A percentile compares a stretch with the other conserved stretches of the same genome.
phyloP scores from a whole-genome alignment of 2,888 invertebrate genomes.

The Drosophila planitibia region DNA sequence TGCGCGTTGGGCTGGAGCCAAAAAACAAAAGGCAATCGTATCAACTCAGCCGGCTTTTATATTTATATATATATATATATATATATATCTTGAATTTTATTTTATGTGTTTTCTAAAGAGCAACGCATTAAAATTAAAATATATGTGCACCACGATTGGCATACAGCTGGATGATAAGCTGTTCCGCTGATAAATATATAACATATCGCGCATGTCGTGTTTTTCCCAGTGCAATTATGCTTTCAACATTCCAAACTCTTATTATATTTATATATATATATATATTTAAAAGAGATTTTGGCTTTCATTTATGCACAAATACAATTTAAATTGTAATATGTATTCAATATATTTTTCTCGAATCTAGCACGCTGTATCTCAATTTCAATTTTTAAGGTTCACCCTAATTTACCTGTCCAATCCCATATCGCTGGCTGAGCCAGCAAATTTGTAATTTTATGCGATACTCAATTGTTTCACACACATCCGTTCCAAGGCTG shows the following conservation, averaged over 20 bases:
- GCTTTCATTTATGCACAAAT: neutral
- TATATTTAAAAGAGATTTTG: neutral
- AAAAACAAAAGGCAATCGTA: conserved; percentile 10
- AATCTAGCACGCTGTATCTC: neutral
- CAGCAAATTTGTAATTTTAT: conserved; percentile 31
- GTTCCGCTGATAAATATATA: neutral
- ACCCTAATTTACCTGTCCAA: conserved; percentile 40
- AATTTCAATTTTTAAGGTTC: conserved; percentile 22
- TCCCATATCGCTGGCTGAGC: conserved; percentile 20
- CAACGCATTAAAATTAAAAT: neutral
- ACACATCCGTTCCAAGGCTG: conserved; percentile 18
- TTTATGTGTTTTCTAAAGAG: too few species aligned
- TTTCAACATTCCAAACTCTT: neutral
- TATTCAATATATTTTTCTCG: neutral
- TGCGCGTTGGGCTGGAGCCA: conserved; percentile 60
- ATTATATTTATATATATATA: too few species aligned
- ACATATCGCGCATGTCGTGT: neutral
- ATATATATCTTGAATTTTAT: neutral
- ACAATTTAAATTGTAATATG: neutral
- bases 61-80: neutral
- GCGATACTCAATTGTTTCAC: conserved; percentile 18
- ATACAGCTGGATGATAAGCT: neutral
- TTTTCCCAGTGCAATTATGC: neutral
- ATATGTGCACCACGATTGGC: neutral
- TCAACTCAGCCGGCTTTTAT: conserved; percentile 15